These are phyloP conservation scores for Sparus aurata DNA, from an alignment of 2,797 vertebrate genomes.

Conservation along the genomic window DNA sequence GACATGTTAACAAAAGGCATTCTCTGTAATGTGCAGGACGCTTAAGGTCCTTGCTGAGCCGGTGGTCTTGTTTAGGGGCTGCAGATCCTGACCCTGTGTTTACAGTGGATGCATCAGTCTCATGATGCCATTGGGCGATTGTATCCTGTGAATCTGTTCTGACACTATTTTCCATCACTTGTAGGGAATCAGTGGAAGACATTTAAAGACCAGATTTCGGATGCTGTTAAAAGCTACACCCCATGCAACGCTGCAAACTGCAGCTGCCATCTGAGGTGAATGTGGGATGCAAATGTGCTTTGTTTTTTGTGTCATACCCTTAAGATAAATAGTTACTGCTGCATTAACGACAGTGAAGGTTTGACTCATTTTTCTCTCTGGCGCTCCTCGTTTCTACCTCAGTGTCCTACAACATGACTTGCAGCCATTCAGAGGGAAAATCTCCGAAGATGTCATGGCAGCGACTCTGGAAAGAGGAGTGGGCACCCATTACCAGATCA, in stretches of 20 bases:
- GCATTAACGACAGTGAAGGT: neutral
- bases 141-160: neutral
- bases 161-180: neutral
- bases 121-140: too few species aligned
- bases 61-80: neutral
- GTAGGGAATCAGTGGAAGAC: conserved; percentile 74
- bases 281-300: conserved; percentile 22
- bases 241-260: conserved; percentile 90
- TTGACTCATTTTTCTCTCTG: rapidly evolving
- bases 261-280: conserved; percentile 91
- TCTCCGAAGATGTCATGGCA: conserved; percentile 89
- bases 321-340: neutral
- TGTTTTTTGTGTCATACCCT: neutral
- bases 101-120: neutral
- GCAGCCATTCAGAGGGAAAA: conserved; percentile 87
- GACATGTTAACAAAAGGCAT: neutral
- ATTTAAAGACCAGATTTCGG: conserved; percentile 63
- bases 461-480: conserved; percentile 88
- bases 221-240: conserved; percentile 82
- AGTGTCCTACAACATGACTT: conserved; percentile 92
- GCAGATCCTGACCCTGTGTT: neutral
- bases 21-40: neutral
- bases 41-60: neutral
- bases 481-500: conserved; percentile 96
- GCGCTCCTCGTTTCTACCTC: conserved; percentile 11